phyloP scores from a whole-genome alignment of 2,113 vertebrate species.

The Xyrauchen texanus region DNA sequence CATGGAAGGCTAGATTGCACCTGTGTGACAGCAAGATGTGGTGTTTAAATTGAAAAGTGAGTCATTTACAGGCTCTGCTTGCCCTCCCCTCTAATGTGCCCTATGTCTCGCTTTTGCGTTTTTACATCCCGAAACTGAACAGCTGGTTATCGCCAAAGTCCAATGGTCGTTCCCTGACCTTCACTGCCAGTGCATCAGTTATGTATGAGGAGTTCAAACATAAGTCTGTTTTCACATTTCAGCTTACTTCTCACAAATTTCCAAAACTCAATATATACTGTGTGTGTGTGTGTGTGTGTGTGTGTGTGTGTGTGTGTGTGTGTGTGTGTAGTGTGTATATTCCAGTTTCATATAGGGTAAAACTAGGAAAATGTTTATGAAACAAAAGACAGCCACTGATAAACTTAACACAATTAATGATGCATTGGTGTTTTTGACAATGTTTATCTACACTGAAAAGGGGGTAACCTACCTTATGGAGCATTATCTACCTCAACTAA shows the following conservation, averaged over 20 bases:
- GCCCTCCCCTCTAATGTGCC: slow-evolving; percentile 19
- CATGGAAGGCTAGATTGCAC: background rate
- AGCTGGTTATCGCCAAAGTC: slow-evolving; percentile 77
- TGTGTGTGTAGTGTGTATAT: too few relatives aligned
- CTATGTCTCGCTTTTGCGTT: slow-evolving; percentile 48
- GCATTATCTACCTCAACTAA: too few relatives aligned
- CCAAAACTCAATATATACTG: too few relatives aligned
- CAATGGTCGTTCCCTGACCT: slow-evolving; percentile 66
- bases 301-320: too few relatives aligned
- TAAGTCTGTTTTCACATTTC: slow-evolving; percentile 4
- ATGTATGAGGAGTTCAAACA: slow-evolving; percentile 28
- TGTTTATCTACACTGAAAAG: too few relatives aligned
- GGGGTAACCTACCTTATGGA: too few relatives aligned
- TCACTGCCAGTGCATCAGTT: slow-evolving; percentile 10
- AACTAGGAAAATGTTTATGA: too few relatives aligned
- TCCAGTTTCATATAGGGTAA: too few relatives aligned
- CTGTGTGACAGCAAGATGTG: slow-evolving; percentile 44
- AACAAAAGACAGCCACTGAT: too few relatives aligned
- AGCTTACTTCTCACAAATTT: background rate
- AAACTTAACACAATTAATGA: too few relatives aligned
- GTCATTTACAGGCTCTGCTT: slow-evolving; percentile 66
- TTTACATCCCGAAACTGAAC: slow-evolving; percentile 74
- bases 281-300: too few relatives aligned
- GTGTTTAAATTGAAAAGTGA: slow-evolving; percentile 58
- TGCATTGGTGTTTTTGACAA: too few relatives aligned